Percentiles rank a stretch among this genome's conserved stretches.
These are phyloP conservation scores for Coptotermes formosanus DNA, from an alignment of 1,140 invertebrate species.

Conservation along the genomic window DNA sequence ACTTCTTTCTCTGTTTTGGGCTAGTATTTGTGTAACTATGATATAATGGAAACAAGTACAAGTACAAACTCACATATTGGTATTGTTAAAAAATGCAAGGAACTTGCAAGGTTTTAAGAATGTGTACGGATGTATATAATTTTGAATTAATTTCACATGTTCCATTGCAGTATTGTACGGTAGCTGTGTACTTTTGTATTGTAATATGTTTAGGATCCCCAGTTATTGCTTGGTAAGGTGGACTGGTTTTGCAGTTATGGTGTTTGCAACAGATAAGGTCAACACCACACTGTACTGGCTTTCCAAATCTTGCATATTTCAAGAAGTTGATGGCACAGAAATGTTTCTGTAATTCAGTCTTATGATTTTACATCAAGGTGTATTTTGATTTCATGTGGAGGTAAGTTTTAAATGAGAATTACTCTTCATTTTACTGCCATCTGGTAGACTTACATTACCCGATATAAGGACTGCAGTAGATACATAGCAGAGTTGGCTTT, in stretches of 20 bases:
- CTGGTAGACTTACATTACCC: not conserved
- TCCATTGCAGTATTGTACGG: not conserved
- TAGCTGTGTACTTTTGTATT: not conserved
- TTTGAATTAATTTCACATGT: not conserved
- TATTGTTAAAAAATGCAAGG: not conserved
- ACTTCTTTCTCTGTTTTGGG: not conserved
- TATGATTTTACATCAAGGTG: slow-evolving; percentile 12
- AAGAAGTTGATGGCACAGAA: no score
- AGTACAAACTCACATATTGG: not conserved
- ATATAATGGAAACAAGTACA: not conserved
- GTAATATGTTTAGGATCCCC: not conserved
- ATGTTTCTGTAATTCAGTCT: not conserved
- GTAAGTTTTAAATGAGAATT: slow-evolving; percentile 1
- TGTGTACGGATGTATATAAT: not conserved
- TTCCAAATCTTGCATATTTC: not conserved
- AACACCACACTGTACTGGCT: not conserved
- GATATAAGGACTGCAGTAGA: not conserved
- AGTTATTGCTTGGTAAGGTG: not conserved
- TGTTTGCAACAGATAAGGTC: not conserved
- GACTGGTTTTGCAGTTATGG: not conserved
- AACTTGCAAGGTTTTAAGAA: not conserved
- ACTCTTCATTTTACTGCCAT: not conserved
- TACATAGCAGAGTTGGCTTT: not conserved
- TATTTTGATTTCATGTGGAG: not conserved
- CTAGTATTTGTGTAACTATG: no score